These are phyloP conservation scores for Stictocephala bisonia DNA, from an alignment of 2,888 invertebrate genomes.

Conservation along the genomic window DNA sequence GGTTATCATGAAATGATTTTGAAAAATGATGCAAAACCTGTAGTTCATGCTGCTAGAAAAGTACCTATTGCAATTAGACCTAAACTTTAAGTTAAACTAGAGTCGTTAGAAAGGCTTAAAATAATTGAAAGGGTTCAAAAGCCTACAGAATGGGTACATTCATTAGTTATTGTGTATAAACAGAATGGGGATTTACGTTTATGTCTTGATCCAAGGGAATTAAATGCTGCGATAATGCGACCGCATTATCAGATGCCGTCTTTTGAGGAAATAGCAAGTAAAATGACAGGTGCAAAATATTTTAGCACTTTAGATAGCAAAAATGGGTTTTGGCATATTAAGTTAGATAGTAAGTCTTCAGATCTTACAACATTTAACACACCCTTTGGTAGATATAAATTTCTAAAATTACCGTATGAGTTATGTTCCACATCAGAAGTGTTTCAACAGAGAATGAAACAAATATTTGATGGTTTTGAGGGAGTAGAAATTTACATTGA, in stretches of 20 bases:
- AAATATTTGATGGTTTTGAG: slow-evolving; percentile 52
- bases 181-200: slow-evolving; percentile 59
- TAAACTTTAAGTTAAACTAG: slow-evolving; percentile 54
- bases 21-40: slow-evolving; percentile 50
- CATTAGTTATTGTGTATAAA: slow-evolving; percentile 61
- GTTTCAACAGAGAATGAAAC: slow-evolving; percentile 55
- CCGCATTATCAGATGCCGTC: slow-evolving; percentile 58
- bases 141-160: slow-evolving; percentile 62
- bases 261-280: slow-evolving; percentile 58
- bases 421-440: slow-evolving; percentile 59
- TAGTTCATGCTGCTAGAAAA: slow-evolving; percentile 46
- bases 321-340: slow-evolving; percentile 55
- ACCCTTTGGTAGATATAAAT: slow-evolving; percentile 60
- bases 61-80: slow-evolving; percentile 52
- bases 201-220: slow-evolving; percentile 60
- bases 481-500: slow-evolving; percentile 59
- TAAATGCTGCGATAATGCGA: slow-evolving; percentile 58
- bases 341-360: slow-evolving; percentile 56
- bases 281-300: slow-evolving; percentile 53
- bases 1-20: slow-evolving; percentile 55
- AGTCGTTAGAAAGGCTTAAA: slow-evolving; percentile 54
- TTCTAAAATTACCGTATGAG: slow-evolving; percentile 59
- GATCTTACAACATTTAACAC: slow-evolving; percentile 59
- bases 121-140: slow-evolving; percentile 55
- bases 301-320: slow-evolving; percentile 51